A percentile compares a stretch with the other conserved stretches of the same genome.
Conservation (phyloP, 2,797 vertebrate species). For the Rachycentron canadum region DNA sequence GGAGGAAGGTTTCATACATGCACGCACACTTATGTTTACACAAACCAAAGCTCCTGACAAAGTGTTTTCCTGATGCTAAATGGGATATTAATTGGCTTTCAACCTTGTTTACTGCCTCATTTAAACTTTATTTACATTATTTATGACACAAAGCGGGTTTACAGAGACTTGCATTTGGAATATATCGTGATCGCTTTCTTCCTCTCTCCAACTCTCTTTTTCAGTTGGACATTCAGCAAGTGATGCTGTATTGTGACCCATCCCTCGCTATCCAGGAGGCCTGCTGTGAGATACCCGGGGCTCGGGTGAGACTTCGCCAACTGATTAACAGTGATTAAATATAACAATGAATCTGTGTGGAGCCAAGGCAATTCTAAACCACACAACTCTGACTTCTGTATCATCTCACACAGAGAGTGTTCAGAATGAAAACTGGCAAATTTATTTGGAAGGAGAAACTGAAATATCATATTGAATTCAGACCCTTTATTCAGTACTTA, state of each 20-base stretch:
- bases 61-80: constrained; percentile 46
- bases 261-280: constrained; percentile 90
- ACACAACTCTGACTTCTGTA: background rate
- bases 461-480: background rate
- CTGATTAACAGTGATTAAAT: background rate
- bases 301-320: constrained; percentile 85
- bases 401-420: background rate
- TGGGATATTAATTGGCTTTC: constrained; percentile 54
- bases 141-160: constrained; percentile 27
- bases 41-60: constrained; percentile 28
- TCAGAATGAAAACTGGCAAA: background rate
- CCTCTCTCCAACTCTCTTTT: background rate
- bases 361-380: background rate
- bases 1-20: constrained; percentile 3
- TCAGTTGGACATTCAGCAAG: constrained; percentile 95
- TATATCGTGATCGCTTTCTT: background rate
- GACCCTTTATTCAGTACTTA: background rate
- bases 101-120: constrained; percentile 48
- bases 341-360: background rate
- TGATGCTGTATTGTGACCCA: constrained; percentile 92
- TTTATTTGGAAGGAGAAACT: background rate
- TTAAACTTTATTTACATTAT: constrained; percentile 46
- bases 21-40: background rate
- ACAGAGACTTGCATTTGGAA: background rate
- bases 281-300: constrained; percentile 93